Conservation (phyloP, 1,140 invertebrate genomes). For the Zaprionus nigranus region DNA sequence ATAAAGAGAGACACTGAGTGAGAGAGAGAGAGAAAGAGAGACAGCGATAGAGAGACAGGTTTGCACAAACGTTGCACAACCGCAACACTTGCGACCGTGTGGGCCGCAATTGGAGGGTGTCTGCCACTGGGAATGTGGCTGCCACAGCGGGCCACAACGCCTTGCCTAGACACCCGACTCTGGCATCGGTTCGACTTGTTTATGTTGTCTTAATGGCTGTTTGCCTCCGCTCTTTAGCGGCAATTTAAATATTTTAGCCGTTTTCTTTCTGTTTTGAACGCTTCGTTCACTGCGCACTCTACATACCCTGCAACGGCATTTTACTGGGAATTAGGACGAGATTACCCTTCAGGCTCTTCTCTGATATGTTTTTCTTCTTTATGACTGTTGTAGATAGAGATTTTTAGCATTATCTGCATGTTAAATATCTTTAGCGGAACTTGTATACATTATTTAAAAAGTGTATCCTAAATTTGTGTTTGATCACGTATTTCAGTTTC, state of each 20-base stretch:
- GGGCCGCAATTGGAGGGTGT: conserved; percentile 50
- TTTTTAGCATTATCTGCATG: not conserved
- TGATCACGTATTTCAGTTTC: no score
- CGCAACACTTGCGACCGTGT: conserved; percentile 31
- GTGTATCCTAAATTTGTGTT: no score
- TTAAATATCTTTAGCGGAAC: no score
- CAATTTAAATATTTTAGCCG: conserved; percentile 80
- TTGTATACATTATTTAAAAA: no score
- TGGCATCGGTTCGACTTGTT: conserved; percentile 55
- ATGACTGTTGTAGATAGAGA: not conserved
- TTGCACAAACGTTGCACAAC: conserved; percentile 76
- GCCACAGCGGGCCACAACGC: conserved; percentile 47
- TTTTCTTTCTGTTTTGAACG: conserved; percentile 36
- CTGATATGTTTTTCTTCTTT: not conserved
- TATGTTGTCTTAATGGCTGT: conserved; percentile 72
- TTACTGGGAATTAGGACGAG: not conserved
- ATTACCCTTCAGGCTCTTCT: not conserved
- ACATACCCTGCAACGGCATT: not conserved
- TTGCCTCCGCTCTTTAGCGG: conserved; percentile 61
- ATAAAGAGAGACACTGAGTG: not conserved
- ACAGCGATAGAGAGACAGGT: not conserved
- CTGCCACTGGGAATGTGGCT: conserved; percentile 65
- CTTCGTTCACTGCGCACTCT: conserved; percentile 1
- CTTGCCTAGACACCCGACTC: conserved; percentile 4
- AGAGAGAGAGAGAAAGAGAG: conserved; percentile 1